A percentile compares a stretch with the other conserved stretches of the same genome.
phyloP scores from a whole-genome alignment of 1,140 invertebrate species.

The Berghia stephanieae region DNA sequence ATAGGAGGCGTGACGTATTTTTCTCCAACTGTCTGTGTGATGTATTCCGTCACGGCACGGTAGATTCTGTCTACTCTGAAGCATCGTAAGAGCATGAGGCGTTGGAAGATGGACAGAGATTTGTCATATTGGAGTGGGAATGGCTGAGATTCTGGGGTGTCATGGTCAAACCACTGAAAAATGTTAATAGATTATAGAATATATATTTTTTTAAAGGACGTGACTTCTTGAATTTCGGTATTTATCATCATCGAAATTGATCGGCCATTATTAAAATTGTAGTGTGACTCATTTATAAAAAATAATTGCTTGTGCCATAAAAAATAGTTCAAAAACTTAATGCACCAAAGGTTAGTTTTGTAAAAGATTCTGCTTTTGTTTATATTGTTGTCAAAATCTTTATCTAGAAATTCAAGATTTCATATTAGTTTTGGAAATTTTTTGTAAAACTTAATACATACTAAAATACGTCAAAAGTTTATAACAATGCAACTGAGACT shows the following conservation, averaged over 20 bases:
- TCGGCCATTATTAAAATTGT: no score
- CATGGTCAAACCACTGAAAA: slow-evolving; percentile 82
- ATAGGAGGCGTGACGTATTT: slow-evolving; percentile 86
- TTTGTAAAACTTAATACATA: background rate
- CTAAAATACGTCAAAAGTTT: background rate
- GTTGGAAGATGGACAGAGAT: slow-evolving; percentile 74
- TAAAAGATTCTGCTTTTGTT: no score
- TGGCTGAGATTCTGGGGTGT: slow-evolving; percentile 77
- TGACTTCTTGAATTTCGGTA: no score
- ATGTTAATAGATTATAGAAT: background rate
- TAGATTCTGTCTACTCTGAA: slow-evolving; percentile 88
- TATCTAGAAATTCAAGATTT: background rate
- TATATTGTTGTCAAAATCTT: no score
- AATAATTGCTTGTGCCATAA: no score
- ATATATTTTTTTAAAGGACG: no score
- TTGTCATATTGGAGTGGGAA: slow-evolving; percentile 76
- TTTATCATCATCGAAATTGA: no score
- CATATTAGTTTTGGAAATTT: background rate
- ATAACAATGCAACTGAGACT: background rate
- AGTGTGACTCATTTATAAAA: no score
- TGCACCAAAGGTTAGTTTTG: no score
- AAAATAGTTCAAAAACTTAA: no score
- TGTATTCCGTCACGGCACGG: slow-evolving; percentile 80
- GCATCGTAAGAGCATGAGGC: slow-evolving; percentile 83
- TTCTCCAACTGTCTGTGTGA: slow-evolving; percentile 83